Percentiles rank a stretch among this genome's conserved stretches.
These are phyloP conservation scores for Halesus radiatus DNA, from an alignment of 1,140 invertebrate species.

Conservation along the genomic window DNA sequence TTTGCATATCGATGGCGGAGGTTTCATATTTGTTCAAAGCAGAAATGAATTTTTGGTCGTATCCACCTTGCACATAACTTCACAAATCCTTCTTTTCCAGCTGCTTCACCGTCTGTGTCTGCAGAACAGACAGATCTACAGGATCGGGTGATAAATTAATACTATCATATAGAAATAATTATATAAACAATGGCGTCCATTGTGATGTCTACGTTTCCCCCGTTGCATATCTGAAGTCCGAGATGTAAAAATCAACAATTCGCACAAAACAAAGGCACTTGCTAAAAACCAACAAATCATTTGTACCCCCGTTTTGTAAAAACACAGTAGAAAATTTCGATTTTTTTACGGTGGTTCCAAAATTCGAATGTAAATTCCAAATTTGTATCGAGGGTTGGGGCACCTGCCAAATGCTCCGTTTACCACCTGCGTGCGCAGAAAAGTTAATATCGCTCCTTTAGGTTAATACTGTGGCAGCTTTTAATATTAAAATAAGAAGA, in stretches of 20 bases:
- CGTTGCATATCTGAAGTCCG: background rate
- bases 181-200: conserved; percentile 13
- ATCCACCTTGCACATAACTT: conserved; percentile 13
- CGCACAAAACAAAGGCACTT: background rate
- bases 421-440: conserved; percentile 10
- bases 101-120: background rate
- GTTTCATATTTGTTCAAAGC: too few relatives aligned
- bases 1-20: too few relatives aligned
- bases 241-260: background rate
- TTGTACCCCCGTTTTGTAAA: background rate
- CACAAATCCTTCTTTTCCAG: conserved; percentile 2
- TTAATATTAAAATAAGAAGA: too few relatives aligned
- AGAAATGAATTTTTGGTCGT: background rate
- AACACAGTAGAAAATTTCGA: background rate
- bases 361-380: background rate
- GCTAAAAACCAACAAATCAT: background rate
- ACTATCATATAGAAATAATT: background rate
- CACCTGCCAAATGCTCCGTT: conserved; percentile 9
- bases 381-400: conserved; percentile 5
- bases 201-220: background rate
- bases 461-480: background rate
- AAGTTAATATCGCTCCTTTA: background rate
- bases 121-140: background rate
- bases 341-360: background rate
- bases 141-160: conserved; percentile 12